Base-by-base conservation (phyloP, 2,113 vertebrate genomes). In the Crotalus horridus region DNA sequence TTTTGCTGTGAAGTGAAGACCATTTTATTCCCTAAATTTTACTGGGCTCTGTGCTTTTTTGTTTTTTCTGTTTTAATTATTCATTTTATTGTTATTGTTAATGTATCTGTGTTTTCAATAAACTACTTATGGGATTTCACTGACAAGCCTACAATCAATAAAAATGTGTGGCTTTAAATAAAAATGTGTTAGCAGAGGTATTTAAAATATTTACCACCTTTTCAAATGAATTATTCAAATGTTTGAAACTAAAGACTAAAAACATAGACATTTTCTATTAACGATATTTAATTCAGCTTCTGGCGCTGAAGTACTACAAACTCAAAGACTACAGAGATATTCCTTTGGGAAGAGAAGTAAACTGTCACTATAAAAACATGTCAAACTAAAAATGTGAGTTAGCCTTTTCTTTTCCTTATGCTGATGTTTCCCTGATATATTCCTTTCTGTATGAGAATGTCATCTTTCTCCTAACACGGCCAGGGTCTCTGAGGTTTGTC, bases 391-490 rank as follows among this genome's bases (percentile, higher is more conserved):
- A n/a, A 8, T 17, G 51, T 9, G 9, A 85, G 69, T 29, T 26
- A 59, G 29, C 26, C 53, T 88, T 58, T 55, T 58, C 29, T 81
- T 81, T 29, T 43, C n/a, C 1, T 8, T 29, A 85, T 51, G 6
- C 29, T 51, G 39, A 33, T 26, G 39, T 91, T 93, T 87, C 81
- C 54, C 23, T 93, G 90, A 91, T 89, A 89, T 92, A 91, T 91
- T 53, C 26, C 43, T 88, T 91, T 90, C 51, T 85, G n/a, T 88
- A 56, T 26, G 21, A 93, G 61, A 91, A 88, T 86, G 56, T 91
- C 56, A 64, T 69, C 53, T 53, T 56, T 61, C 87, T 85, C 43
- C 64, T 89, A 81, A 89, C 29, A 20, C 24, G 61, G 46, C 54
- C 23, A 88, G 20, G 59, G 39, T 39, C 90, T 91, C 64, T 85